phyloP scores from a whole-genome alignment of 2,888 invertebrate species.

The Steinernema scapterisci region DNA sequence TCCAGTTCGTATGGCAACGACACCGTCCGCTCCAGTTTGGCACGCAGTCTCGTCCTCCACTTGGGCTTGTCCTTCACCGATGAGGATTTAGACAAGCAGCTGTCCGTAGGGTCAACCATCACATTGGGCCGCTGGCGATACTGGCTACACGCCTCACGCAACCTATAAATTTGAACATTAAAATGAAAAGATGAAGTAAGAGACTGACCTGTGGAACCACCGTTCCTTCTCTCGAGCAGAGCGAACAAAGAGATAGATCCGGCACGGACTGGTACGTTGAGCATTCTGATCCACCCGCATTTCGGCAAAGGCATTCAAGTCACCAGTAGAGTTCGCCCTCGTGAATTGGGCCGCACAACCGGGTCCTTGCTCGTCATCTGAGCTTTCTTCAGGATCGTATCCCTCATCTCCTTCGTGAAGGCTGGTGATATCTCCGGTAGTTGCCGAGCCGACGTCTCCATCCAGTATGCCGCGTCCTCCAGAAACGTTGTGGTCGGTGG shows the following conservation, averaged over 20 bases:
- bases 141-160: constrained; percentile 54
- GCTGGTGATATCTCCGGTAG: background rate
- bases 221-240: constrained; percentile 89
- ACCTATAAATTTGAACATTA: constrained; percentile 43
- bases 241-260: constrained; percentile 77
- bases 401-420: constrained; percentile 19
- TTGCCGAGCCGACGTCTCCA: constrained; percentile 5
- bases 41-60: too few species aligned
- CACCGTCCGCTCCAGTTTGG: background rate
- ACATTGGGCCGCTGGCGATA: constrained; percentile 32
- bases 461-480: background rate
- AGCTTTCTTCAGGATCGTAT: constrained; percentile 18
- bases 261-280: background rate
- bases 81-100: background rate
- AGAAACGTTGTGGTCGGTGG: constrained; percentile 19
- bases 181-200: background rate
- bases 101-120: background rate
- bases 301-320: constrained; percentile 43
- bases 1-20: constrained; percentile 3
- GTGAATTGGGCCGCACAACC: background rate
- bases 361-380: background rate
- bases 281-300: constrained; percentile 16
- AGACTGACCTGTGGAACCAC: constrained; percentile 74
- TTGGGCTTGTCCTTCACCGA: background rate
- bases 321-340: constrained; percentile 47